These are phyloP conservation scores for Orthosia incerta DNA, from an alignment of 2,888 invertebrate species.

Conservation along the genomic window DNA sequence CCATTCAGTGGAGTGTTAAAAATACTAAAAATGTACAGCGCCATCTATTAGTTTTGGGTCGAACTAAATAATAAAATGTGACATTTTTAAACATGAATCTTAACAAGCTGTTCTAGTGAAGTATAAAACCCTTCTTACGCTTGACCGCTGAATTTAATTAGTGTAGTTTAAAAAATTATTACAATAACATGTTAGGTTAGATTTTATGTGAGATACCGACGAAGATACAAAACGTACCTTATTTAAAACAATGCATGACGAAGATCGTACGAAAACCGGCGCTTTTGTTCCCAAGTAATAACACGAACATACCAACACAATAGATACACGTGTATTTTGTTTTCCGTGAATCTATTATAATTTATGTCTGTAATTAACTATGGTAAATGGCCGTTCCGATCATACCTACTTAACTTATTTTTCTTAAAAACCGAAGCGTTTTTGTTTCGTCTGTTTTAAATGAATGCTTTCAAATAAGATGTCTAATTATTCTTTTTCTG, in stretches of 20 bases:
- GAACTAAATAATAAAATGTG: no score
- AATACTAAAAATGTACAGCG: no score
- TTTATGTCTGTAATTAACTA: conserved; percentile 41
- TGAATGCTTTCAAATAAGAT: neutral
- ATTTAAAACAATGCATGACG: conserved; percentile 52
- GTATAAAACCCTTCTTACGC: neutral
- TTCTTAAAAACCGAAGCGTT: neutral
- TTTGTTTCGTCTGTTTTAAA: neutral
- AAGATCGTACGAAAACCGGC: conserved; percentile 31
- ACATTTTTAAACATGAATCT: no score
- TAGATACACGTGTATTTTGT: conserved; percentile 23
- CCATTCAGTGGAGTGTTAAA: no score
- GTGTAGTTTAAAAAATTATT: conserved; percentile 25
- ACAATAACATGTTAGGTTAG: conserved; percentile 56
- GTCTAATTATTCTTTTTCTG: no score
- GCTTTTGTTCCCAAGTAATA: conserved; percentile 55
- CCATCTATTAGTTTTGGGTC: no score
- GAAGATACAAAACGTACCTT: conserved; percentile 27
- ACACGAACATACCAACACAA: conserved; percentile 52
- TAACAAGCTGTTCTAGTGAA: no score
- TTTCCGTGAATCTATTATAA: conserved; percentile 56
- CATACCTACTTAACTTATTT: neutral
- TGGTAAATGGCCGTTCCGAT: neutral
- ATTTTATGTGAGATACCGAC: conserved; percentile 44
- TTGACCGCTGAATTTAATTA: conserved; percentile 11